Percentiles rank a stretch among this genome's conserved stretches.
Evolutionary conservation across 53 echinoderm and acorn worm genomes (phyloP).

Genomic region (Paelopatides confundens): DNA sequence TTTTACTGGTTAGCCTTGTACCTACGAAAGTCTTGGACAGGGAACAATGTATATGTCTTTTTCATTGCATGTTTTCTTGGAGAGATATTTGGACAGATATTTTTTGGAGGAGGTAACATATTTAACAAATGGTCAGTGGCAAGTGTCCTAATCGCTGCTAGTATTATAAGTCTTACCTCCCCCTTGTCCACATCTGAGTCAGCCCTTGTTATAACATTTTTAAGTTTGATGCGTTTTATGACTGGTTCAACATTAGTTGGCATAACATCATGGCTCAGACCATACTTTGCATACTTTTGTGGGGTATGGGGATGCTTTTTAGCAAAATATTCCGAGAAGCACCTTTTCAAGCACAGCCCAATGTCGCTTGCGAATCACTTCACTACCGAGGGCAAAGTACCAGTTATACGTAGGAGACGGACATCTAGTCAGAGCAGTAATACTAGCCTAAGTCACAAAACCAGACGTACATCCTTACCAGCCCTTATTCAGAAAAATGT

Average conservation of each 20-base stretch:
- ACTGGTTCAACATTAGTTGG: constrained; percentile 91
- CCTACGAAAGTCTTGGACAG: constrained; percentile 95
- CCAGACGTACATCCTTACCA: constrained; percentile 93
- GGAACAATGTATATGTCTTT: constrained; percentile 95
- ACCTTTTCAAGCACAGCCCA: constrained; percentile 77
- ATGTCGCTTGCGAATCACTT: constrained; percentile 77
- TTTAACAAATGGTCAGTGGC: constrained; percentile 88
- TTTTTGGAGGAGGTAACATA: constrained; percentile 85
- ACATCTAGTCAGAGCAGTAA: constrained; percentile 94
- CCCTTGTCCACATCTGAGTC: constrained; percentile 86
- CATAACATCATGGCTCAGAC: constrained; percentile 83
- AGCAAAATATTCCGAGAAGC: constrained; percentile 90
- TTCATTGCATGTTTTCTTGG: constrained; percentile 93
- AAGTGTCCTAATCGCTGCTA: constrained; percentile 78
- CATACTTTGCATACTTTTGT: constrained; percentile 96
- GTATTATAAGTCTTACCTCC: constrained; percentile 87
- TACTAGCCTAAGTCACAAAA: constrained; percentile 90
- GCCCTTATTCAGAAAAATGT: constrained; percentile 86
- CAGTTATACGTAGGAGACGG: constrained; percentile 92
- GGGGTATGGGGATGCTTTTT: constrained; percentile 91
- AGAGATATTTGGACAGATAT: constrained; percentile 88
- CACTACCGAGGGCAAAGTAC: constrained; percentile 90
- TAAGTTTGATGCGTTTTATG: constrained; percentile 96
- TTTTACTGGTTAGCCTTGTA: constrained; percentile 99
- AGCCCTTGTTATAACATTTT: constrained; percentile 91